Conservation (phyloP, 2,888 invertebrate genomes). For the Didymodactylos carnosus region DNA sequence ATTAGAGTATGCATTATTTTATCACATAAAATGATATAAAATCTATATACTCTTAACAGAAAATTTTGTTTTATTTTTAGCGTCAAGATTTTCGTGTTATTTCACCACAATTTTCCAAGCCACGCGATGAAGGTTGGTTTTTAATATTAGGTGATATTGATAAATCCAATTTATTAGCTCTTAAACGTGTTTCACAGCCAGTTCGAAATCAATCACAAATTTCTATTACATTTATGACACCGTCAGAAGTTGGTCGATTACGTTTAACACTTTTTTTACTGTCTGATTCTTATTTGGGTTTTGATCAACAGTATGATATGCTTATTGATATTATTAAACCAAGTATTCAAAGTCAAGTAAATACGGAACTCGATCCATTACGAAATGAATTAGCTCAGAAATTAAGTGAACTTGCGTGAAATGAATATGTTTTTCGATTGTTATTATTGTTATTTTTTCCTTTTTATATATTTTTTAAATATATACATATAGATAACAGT, state of each 20-base stretch:
- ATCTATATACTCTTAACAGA: background rate
- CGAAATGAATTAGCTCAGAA: background rate
- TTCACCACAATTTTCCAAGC: conserved; percentile 67
- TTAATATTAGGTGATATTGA: conserved; percentile 56
- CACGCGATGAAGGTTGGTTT: conserved; percentile 89
- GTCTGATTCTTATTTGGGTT: conserved; percentile 74
- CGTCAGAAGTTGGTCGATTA: conserved; percentile 37
- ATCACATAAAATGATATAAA: background rate
- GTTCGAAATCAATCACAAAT: conserved; percentile 20
- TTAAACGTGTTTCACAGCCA: conserved; percentile 14
- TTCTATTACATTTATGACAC: conserved; percentile 44
- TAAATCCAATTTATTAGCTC: conserved; percentile 39
- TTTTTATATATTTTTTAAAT: too few species aligned
- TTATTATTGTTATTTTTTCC: too few species aligned
- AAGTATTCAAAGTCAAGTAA: background rate
- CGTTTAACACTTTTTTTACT: conserved; percentile 53
- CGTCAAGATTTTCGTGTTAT: background rate
- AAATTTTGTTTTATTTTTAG: background rate
- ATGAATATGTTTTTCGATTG: background rate
- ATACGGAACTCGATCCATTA: background rate
- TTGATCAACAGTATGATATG: conserved; percentile 55
- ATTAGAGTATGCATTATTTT: conserved; percentile 21
- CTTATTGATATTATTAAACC: background rate
- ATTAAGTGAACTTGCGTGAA: background rate
- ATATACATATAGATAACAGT: too few species aligned